Evolutionary conservation across 2,888 invertebrate genomes (phyloP), one percentile per base, ranked within the genome.

Genomic region (Polia nebulosa): DNA sequence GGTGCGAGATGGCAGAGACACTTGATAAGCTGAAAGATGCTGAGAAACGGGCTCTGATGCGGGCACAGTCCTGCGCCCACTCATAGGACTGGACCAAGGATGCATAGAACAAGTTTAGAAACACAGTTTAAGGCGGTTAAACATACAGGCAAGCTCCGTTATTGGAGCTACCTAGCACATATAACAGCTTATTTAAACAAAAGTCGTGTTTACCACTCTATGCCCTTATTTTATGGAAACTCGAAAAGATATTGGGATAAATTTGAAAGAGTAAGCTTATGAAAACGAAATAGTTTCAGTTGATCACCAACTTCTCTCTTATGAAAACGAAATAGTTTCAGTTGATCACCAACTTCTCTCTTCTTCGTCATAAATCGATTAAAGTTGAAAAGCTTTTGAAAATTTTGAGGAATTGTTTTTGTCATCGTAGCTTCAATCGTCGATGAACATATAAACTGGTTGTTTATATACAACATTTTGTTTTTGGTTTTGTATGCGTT

Each of bases 11-110:
- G 89, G 83, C 92, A 70, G 90, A 91, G 34, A 86, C 87, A 0
- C 88, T 94, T 1, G 95, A 95, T 76, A 94, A 93, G 86, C 91
- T 95, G 91, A 76, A 29, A 49, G 68, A 64, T n/a, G 95, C 94
- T 0, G 92, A 93, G 81, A 87, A 85, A 39, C 82, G 90, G 2
- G 87, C 85, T 0, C 3, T 88, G 3, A 77, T 84, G 41, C 89
- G 93, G 27, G 80, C 90, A 32, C 82, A 89, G 70, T 66, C 87
- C 0, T 93, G 93, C 78, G 57, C 63, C 17, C 71, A 74, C 8
- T 47, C 80, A 1, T 86, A 78, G 53, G 44, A 15, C 61, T 58
- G 41, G 44, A 39, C 3, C 39, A 17, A 29, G 5, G 32, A 13
- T 13, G 41, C 41, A 47, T n/a, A 57, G 47, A 60, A 78, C 72